Percentiles rank a stretch among this genome's conserved stretches.
Conservation (phyloP, 1,140 invertebrate species). For the Melanaphis sacchari region DNA sequence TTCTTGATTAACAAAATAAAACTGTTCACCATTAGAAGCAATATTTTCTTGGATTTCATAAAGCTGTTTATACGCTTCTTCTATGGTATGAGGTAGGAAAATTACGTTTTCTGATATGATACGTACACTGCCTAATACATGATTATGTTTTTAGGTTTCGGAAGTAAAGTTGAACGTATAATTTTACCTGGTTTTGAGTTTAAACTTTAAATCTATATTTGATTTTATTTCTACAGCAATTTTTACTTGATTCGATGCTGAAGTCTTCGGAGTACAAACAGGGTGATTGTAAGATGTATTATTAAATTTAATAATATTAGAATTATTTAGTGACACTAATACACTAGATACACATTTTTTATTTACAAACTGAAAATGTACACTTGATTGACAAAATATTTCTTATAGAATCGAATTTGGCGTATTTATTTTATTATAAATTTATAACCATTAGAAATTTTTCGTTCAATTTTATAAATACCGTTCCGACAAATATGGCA, state of each 20-base stretch:
- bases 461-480: too few species aligned
- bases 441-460: not conserved
- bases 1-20: constrained; percentile 7
- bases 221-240: not conserved
- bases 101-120: not conserved
- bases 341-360: not conserved
- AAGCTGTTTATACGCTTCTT: not conserved
- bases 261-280: not conserved
- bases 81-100: not conserved
- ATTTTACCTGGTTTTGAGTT: not conserved
- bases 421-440: not conserved
- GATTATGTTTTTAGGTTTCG: not conserved
- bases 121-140: not conserved
- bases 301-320: not conserved
- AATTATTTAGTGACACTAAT: not conserved
- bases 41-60: not conserved
- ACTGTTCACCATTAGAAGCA: not conserved
- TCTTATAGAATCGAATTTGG: not conserved
- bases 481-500: too few species aligned
- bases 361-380: not conserved
- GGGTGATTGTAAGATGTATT: not conserved
- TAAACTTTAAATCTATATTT: not conserved
- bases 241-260: not conserved
- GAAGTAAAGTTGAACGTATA: not conserved
- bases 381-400: not conserved